Conservation (phyloP, 2,113 vertebrate genomes). For the Thunnus maccoyii region DNA sequence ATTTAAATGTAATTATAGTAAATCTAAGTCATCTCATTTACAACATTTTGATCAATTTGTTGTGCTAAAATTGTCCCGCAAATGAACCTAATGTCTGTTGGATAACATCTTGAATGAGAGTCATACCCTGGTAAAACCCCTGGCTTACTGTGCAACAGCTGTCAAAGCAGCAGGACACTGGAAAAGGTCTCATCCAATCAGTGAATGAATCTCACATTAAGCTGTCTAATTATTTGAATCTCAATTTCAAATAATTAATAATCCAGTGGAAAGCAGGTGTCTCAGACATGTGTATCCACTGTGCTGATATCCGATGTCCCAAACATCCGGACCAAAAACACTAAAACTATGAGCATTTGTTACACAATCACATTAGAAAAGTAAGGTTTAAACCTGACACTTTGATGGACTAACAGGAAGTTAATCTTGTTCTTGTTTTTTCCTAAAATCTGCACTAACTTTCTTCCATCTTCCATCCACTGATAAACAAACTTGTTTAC, state of each 20-base stretch:
- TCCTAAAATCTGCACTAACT: conserved; percentile 37
- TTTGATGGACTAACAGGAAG: neutral
- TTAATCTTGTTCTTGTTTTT: conserved; percentile 12
- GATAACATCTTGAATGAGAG: conserved; percentile 33
- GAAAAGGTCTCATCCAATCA: conserved; percentile 50
- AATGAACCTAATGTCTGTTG: conserved; percentile 39
- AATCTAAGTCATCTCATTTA: conserved; percentile 6
- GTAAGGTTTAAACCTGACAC: neutral
- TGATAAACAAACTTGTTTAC: conserved; percentile 42
- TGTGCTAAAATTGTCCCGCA: conserved; percentile 9
- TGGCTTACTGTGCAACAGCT: conserved; percentile 66
- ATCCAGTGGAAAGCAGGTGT: conserved; percentile 62
- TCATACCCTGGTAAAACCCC: conserved; percentile 51
- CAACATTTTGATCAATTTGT: conserved; percentile 23
- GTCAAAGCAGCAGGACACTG: conserved; percentile 61
- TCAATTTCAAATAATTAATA: conserved; percentile 53
- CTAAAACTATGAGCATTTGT: neutral
- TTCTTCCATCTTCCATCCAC: conserved; percentile 24
- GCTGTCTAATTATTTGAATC: conserved; percentile 44
- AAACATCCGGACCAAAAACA: conserved; percentile 6
- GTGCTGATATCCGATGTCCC: conserved; percentile 7
- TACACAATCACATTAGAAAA: neutral
- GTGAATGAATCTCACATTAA: conserved; percentile 36
- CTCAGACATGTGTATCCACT: conserved; percentile 14
- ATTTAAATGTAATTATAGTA: neutral